These are phyloP conservation scores for Micrastur ruficollis DNA, from an alignment of 2,797 vertebrate genomes.

Conservation along the genomic window DNA sequence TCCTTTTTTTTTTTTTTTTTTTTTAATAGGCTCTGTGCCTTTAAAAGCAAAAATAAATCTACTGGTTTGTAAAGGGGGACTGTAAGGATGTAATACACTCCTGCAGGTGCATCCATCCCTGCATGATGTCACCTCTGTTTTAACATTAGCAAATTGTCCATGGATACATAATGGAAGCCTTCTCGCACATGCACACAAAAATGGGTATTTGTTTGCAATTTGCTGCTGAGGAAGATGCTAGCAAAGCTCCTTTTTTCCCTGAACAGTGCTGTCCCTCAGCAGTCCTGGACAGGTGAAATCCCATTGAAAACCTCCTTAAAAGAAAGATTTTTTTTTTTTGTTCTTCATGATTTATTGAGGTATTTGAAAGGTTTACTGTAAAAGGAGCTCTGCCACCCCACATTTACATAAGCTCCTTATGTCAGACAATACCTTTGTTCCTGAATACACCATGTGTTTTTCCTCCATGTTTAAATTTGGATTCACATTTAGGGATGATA, in stretches of 20 bases:
- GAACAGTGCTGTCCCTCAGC: neutral
- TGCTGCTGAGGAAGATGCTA: neutral
- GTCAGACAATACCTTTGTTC: slow-evolving; percentile 48
- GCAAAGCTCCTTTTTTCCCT: neutral
- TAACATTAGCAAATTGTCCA: neutral
- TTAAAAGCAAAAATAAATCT: neutral
- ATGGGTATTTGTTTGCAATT: neutral
- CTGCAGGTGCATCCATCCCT: neutral
- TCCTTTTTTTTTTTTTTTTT: neutral
- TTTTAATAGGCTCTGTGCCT: neutral
- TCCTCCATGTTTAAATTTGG: slow-evolving; percentile 13
- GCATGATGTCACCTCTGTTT: neutral
- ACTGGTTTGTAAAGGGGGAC: neutral
- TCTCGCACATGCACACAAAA: neutral
- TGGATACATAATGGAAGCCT: neutral
- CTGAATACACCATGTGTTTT: neutral
- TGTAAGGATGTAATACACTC: neutral
- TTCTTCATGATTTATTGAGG: slow-evolving; percentile 10
- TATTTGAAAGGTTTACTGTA: slow-evolving; percentile 54
- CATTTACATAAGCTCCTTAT: slow-evolving; percentile 54
- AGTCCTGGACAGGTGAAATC: neutral
- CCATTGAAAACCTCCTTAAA: slow-evolving; percentile 4
- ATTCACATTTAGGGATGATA: slow-evolving; percentile 21
- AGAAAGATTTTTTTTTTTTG: neutral
- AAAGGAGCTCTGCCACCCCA: slow-evolving; percentile 11